Conservation (phyloP, 92 coral and sea anemone species). For the Phenganax subtilis region DNA sequence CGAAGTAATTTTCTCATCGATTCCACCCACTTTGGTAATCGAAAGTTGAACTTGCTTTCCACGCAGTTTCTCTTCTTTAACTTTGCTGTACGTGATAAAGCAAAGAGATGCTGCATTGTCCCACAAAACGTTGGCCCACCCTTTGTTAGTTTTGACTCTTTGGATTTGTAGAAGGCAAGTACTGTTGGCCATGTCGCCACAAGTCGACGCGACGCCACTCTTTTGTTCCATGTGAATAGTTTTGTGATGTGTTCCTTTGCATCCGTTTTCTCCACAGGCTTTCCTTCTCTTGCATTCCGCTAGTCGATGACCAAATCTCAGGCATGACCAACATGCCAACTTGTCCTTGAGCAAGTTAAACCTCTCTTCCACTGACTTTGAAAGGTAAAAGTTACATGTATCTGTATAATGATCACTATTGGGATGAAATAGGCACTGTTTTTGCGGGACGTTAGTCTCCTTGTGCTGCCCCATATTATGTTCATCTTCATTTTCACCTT, state of each 20-base stretch:
- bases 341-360: slow-evolving; percentile 39
- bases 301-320: slow-evolving; percentile 45
- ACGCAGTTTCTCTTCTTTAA: slow-evolving; percentile 23
- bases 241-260: slow-evolving; percentile 37
- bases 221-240: slow-evolving; percentile 37
- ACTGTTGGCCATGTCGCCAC: slow-evolving; percentile 5
- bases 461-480: not conserved
- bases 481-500: not conserved
- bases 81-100: slow-evolving; percentile 46
- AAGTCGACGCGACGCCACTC: slow-evolving; percentile 11
- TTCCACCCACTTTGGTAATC: slow-evolving; percentile 42
- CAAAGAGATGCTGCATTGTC: slow-evolving; percentile 46
- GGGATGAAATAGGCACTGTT: slow-evolving; percentile 7
- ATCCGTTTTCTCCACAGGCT: slow-evolving; percentile 39
- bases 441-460: not conserved
- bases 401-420: not conserved
- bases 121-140: slow-evolving; percentile 43
- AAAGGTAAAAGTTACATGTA: slow-evolving; percentile 5
- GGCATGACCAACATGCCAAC: slow-evolving; percentile 49
- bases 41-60: slow-evolving; percentile 7
- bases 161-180: slow-evolving; percentile 48
- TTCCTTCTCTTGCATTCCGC: slow-evolving; percentile 39
- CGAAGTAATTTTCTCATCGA: slow-evolving; percentile 8
- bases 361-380: slow-evolving; percentile 4
- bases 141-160: slow-evolving; percentile 43